Conservation (phyloP, 2,113 vertebrate genomes). For the Tyto alba region DNA sequence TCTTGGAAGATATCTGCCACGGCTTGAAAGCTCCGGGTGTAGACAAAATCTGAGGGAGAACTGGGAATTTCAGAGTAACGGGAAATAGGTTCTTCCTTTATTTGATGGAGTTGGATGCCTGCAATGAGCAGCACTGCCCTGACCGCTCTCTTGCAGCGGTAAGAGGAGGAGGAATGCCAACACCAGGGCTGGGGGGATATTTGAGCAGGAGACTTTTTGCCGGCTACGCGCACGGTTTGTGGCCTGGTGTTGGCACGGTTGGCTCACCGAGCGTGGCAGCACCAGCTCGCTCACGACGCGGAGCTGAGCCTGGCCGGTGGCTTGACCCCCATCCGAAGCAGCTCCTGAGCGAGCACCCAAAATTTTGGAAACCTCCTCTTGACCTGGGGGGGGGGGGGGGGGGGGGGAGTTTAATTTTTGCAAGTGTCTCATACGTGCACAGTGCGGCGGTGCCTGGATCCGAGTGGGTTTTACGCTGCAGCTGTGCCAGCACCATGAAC, state of each 20-base stretch:
- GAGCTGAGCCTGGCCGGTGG: not conserved
- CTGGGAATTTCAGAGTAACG: not conserved
- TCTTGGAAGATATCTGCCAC: not conserved
- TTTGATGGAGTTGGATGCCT: not conserved
- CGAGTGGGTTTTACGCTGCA: accelerated
- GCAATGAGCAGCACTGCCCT: not conserved
- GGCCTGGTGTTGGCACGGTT: accelerated
- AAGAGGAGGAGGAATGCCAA: not conserved
- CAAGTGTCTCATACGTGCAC: not conserved
- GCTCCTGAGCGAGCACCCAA: not conserved
- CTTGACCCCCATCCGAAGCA: not conserved
- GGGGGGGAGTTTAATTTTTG: not conserved
- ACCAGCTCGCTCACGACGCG: accelerated
- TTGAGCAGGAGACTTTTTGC: not conserved
- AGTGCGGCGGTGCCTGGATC: not conserved
- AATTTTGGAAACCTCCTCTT: not conserved
- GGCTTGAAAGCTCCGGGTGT: not conserved
- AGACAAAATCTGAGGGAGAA: not conserved
- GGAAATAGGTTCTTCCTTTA: not conserved
- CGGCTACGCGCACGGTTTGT: accelerated
- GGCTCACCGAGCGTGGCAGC: accelerated
- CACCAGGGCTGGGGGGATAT: not conserved
- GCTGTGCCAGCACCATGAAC: accelerated
- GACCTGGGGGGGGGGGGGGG: not conserved
- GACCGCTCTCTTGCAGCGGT: not conserved